Evolutionary conservation across 2,888 invertebrate genomes (phyloP).

Genomic region (Rhamnusium bicolor): DNA sequence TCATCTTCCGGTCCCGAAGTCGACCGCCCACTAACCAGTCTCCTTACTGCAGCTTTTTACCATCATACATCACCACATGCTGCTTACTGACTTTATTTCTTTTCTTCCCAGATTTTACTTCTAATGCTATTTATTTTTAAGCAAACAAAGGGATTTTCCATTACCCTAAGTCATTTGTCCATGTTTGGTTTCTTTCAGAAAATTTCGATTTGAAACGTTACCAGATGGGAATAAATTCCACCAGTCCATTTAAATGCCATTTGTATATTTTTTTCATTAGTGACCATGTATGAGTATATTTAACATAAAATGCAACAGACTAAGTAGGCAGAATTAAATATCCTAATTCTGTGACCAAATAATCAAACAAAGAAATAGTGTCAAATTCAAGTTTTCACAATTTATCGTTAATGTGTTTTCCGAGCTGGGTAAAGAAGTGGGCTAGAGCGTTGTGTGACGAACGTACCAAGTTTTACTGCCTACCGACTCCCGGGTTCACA

Average conservation of each 20-base stretch:
- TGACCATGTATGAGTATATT: too few species aligned
- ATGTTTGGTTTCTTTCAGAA: slow-evolving; percentile 38
- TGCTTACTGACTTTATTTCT: slow-evolving; percentile 50
- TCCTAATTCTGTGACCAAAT: too few species aligned
- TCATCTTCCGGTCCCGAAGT: slow-evolving; percentile 66
- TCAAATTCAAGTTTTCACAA: too few species aligned
- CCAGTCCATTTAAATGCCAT: neutral
- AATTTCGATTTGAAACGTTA: slow-evolving; percentile 6
- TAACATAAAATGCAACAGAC: too few species aligned
- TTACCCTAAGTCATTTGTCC: slow-evolving; percentile 48
- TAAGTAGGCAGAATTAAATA: too few species aligned
- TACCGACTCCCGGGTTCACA: too few species aligned
- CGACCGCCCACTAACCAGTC: slow-evolving; percentile 52
- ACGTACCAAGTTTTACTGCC: too few species aligned
- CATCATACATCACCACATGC: slow-evolving; percentile 57
- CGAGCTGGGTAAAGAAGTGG: too few species aligned
- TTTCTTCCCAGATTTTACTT: slow-evolving; percentile 39
- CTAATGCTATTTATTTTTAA: slow-evolving; percentile 53
- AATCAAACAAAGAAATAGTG: too few species aligned
- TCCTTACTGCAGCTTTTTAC: slow-evolving; percentile 54
- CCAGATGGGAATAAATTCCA: neutral
- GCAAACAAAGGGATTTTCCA: slow-evolving; percentile 55
- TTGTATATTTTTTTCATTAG: too few species aligned
- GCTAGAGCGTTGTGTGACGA: too few species aligned
- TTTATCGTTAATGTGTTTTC: too few species aligned